Evolutionary conservation across 2,797 vertebrate species (phyloP), one percentile per base, ranked within the genome.

Genomic region (Phoeniculus purpureus): DNA sequence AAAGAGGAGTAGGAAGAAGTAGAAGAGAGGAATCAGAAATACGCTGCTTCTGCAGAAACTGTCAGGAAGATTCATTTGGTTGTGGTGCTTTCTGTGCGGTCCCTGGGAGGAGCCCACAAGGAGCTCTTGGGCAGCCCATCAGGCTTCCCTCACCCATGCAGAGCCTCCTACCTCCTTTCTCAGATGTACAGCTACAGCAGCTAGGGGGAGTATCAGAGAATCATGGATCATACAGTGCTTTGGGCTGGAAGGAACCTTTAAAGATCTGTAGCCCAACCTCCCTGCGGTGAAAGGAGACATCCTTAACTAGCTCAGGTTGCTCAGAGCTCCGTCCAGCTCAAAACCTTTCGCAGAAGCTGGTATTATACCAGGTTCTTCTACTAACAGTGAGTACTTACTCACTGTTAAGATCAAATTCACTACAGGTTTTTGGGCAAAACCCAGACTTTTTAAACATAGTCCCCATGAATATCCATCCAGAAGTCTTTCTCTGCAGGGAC

Each of bases 331-430:
- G 43, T 43, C 43, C 43, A 59, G 65, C 47, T 86, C 59, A 65
- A 74, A 80, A 55, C 32, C 85, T 91, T 71, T 70, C 3, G 2
- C 62, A 88, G 79, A 87, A 76, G 7, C 26, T 85, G 40, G 21
- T 62, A 13, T 68, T 87, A n/a, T 56, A 15, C 13, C 7, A 13
- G 71, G 55, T 48, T 60, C 32, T 93, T 91, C 75, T 61, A 83
- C 43, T 89, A 66, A 82, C 58, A 64, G 76, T 86, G 61, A 76
- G 51, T 73, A 47, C 80, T 88, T 92, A 76, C 71, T 67, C 43
- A 89, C 94, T 92, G 74, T n/a, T 78, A 62, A 85, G 58, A 86
- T 82, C 78, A 91, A 92, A 87, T 89, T 88, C 37, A 68, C 70
- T 61, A 54, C 62, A 87, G 82, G 20, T n/a, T 87, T 89, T 93